phyloP scores from a whole-genome alignment of 2,888 invertebrate genomes.

The Nematopogon swammerdamellus region DNA sequence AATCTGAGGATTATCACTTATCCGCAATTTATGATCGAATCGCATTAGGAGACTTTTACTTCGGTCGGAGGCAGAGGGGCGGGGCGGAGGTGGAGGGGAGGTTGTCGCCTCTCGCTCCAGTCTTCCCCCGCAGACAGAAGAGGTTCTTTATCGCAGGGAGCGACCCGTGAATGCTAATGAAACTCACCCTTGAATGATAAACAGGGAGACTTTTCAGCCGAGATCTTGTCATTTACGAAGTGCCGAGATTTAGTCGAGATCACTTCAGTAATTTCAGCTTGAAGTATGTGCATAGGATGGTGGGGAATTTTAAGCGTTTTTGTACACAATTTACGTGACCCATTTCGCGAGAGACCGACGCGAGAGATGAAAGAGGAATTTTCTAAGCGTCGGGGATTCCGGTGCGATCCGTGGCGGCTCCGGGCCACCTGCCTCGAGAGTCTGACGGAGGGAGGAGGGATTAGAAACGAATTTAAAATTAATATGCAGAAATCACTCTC shows the following conservation, averaged over 20 bases:
- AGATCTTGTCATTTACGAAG: background rate
- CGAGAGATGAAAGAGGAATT: background rate
- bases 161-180: background rate
- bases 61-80: too few species aligned
- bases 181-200: background rate
- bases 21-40: background rate
- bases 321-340: background rate
- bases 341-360: background rate
- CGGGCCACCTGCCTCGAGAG: too few species aligned
- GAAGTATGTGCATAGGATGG: background rate
- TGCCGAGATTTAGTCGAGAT: background rate
- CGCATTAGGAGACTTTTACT: background rate
- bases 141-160: background rate
- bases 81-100: too few species aligned
- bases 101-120: background rate
- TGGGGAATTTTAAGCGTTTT: background rate
- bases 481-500: too few species aligned
- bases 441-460: too few species aligned
- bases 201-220: background rate
- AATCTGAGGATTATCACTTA: background rate
- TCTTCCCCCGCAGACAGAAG: background rate
- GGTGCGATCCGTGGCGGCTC: too few species aligned
- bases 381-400: background rate
- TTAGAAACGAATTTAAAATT: too few species aligned
- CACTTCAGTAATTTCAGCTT: background rate